Conservation (phyloP, 2,888 invertebrate genomes). For the Drosophila anomalipes region DNA sequence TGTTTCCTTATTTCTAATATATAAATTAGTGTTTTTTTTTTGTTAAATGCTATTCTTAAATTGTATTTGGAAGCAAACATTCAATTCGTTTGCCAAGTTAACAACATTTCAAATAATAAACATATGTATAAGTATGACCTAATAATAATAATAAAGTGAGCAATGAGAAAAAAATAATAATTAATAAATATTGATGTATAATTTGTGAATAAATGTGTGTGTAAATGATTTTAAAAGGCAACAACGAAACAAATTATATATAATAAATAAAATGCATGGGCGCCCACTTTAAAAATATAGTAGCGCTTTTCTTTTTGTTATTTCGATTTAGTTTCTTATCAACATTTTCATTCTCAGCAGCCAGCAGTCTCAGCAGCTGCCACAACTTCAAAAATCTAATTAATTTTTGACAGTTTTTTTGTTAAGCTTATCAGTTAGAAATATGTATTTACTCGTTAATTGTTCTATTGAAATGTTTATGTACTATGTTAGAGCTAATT, state of each 20-base stretch:
- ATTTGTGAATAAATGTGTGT: slow-evolving; percentile 27
- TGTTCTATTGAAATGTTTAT: slow-evolving; percentile 57
- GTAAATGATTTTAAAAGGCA: slow-evolving; percentile 16
- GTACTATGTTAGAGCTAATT: slow-evolving; percentile 51
- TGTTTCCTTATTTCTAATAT: slow-evolving; percentile 48
- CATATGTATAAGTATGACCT: slow-evolving; percentile 15
- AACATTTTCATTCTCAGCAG: slow-evolving; percentile 12
- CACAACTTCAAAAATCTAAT: slow-evolving; percentile 34
- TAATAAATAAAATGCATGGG: slow-evolving; percentile 46
- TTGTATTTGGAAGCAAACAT: slow-evolving; percentile 63
- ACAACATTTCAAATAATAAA: slow-evolving; percentile 56
- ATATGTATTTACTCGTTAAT: slow-evolving; percentile 43
- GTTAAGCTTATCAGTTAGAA: slow-evolving; percentile 12
- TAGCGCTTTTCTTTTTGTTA: slow-evolving; percentile 19
- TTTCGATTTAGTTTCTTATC: slow-evolving; percentile 55
- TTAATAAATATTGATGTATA: slow-evolving; percentile 43
- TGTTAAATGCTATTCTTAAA: slow-evolving; percentile 72
- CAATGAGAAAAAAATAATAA: slow-evolving; percentile 29
- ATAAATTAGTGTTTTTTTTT: slow-evolving; percentile 50
- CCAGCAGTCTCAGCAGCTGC: slow-evolving; percentile 7
- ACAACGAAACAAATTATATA: slow-evolving; percentile 40
- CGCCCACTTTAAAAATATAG: slow-evolving; percentile 19
- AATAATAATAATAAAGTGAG: slow-evolving; percentile 29
- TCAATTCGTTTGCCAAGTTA: slow-evolving; percentile 52
- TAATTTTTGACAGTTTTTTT: slow-evolving; percentile 16